phyloP scores from a whole-genome alignment of 2,888 invertebrate genomes.

The Athripsodes cinereus region DNA sequence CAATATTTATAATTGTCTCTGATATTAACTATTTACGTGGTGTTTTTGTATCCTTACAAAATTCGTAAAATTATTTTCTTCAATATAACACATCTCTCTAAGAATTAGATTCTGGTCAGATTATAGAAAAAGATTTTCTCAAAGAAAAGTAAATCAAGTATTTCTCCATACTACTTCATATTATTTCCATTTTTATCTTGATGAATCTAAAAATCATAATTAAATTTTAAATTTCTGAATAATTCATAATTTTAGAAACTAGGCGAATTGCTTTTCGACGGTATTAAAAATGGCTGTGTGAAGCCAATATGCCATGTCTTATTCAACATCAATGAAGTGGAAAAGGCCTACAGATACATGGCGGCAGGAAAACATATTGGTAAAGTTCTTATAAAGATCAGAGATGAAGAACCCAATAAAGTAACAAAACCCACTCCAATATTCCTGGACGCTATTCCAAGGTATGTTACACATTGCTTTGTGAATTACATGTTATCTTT shows the following conservation, averaged over 20 bases:
- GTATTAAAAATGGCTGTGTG: slow-evolving; percentile 58
- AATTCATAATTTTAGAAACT: slow-evolving; percentile 44
- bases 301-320: slow-evolving; percentile 56
- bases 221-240: no score
- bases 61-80: no score
- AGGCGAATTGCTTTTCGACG: slow-evolving; percentile 51
- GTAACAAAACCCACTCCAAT: slow-evolving; percentile 33
- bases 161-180: no score
- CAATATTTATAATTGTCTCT: no score
- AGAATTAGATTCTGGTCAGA: no score
- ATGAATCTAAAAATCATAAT: no score
- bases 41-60: no score
- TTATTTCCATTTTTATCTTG: no score
- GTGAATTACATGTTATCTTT: no score
- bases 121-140: background rate
- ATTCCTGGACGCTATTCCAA: slow-evolving; percentile 40
- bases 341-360: slow-evolving; percentile 56
- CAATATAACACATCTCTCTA: no score
- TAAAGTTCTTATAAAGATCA: slow-evolving; percentile 56
- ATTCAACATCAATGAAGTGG: slow-evolving; percentile 54
- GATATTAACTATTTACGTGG: no score
- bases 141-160: no score
- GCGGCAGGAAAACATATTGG: slow-evolving; percentile 70
- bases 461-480: slow-evolving; percentile 31
- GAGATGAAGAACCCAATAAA: slow-evolving; percentile 45